Evolutionary conservation across 2,797 vertebrate genomes (phyloP).

Genomic region (Fistularia commersonii): DNA sequence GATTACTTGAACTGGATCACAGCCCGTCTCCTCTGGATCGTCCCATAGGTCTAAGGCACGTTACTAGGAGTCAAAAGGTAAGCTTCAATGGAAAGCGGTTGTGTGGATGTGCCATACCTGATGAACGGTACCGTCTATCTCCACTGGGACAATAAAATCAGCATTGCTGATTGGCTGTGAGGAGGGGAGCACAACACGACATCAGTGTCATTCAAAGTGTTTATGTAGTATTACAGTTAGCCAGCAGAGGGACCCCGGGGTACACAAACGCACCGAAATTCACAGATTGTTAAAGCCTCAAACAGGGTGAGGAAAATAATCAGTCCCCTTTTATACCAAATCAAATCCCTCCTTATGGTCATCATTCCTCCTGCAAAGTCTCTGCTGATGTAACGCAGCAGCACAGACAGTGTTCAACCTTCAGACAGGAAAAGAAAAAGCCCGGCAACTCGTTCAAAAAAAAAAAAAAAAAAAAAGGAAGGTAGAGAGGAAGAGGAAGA

Average conservation of each 20-base stretch:
- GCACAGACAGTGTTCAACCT: too few species aligned
- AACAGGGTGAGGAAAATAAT: too few species aligned
- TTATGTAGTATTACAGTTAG: conserved; percentile 22
- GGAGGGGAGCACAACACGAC: conserved; percentile 29
- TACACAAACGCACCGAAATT: conserved; percentile 11
- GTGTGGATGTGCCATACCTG: conserved; percentile 77
- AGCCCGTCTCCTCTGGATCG: conserved; percentile 52
- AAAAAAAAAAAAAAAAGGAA: neutral
- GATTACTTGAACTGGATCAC: conserved; percentile 99
- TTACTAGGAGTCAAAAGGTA: neutral
- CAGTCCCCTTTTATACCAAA: too few species aligned
- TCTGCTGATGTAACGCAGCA: too few species aligned
- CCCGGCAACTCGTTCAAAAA: too few species aligned
- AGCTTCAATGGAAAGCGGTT: neutral
- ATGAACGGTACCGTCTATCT: conserved; percentile 97
- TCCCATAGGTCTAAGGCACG: conserved; percentile 1
- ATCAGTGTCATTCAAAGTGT: neutral
- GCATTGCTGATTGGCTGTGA: conserved; percentile 94
- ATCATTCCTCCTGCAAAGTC: too few species aligned
- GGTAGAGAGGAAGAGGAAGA: too few species aligned
- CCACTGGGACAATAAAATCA: conserved; percentile 98
- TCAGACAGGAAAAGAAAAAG: too few species aligned
- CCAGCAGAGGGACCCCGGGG: conserved; percentile 50
- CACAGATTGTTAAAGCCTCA: neutral
- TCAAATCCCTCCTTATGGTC: too few species aligned